phyloP scores from a whole-genome alignment of 2,113 vertebrate species.

The Sebastes schlegelii region DNA sequence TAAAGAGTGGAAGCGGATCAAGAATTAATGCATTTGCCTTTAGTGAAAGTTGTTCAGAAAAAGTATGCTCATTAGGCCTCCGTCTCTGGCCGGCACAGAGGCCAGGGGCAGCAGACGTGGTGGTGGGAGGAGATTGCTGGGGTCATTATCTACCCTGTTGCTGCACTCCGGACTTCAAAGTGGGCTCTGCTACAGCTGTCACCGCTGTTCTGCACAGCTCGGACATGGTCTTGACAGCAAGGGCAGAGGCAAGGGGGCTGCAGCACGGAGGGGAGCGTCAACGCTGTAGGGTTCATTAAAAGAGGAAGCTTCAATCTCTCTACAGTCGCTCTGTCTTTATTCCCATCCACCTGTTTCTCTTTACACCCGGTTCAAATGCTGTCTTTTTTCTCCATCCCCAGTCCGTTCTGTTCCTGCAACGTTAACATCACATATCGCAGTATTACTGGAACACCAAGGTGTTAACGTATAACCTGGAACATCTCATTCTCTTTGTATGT shows the following conservation, averaged over 20 bases:
- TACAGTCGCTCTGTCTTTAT: constrained; percentile 20
- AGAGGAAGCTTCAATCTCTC: constrained; percentile 28
- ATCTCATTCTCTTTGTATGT: constrained; percentile 36
- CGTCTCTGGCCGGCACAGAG: constrained; percentile 28
- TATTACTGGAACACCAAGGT: constrained; percentile 18
- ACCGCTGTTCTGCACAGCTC: constrained; percentile 29
- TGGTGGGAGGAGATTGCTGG: constrained; percentile 53
- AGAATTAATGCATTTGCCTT: constrained; percentile 65
- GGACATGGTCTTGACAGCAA: constrained; percentile 68
- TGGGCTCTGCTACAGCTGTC: constrained; percentile 54
- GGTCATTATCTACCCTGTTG: constrained; percentile 69
- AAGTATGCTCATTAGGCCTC: constrained; percentile 73
- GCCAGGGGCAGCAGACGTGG: constrained; percentile 47
- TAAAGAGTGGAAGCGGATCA: constrained; percentile 52
- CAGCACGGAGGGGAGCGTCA: constrained; percentile 12
- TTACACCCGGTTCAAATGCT: neutral
- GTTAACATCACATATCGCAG: constrained; percentile 19
- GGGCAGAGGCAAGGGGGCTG: constrained; percentile 45
- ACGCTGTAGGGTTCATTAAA: constrained; percentile 64
- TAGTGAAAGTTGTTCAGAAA: constrained; percentile 62
- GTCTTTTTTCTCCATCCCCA: neutral
- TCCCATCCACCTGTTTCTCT: neutral
- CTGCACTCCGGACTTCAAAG: constrained; percentile 70
- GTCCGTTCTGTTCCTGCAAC: constrained; percentile 31
- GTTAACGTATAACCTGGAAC: constrained; percentile 49